phyloP scores from a whole-genome alignment of 2,888 invertebrate genomes.

The Taphrorychus bicolor region DNA sequence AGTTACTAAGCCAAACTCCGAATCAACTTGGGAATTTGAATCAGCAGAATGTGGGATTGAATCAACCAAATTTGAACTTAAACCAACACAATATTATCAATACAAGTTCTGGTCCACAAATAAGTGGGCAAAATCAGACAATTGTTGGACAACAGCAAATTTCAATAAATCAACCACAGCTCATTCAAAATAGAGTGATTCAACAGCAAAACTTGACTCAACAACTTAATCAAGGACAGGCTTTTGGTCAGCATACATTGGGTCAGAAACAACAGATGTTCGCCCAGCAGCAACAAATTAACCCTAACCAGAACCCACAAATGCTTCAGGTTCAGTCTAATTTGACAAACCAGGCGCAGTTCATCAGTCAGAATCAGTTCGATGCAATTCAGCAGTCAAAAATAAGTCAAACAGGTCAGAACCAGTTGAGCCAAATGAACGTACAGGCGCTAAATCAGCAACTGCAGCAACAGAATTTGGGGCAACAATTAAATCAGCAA shows the following conservation, averaged over 20 bases:
- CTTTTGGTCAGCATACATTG: slow-evolving; percentile 39
- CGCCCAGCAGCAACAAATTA: slow-evolving; percentile 42
- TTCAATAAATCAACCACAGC: slow-evolving; percentile 41
- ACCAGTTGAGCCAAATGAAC: slow-evolving; percentile 48
- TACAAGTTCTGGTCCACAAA: slow-evolving; percentile 13
- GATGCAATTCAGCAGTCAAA: slow-evolving; percentile 47
- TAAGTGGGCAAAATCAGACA: slow-evolving; percentile 59
- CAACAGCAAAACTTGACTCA: slow-evolving; percentile 47
- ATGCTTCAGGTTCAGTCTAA: slow-evolving; percentile 64
- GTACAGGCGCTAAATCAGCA: slow-evolving; percentile 47
- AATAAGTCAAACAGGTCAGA: slow-evolving; percentile 47
- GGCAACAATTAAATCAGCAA: slow-evolving; percentile 49
- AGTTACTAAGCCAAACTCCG: slow-evolving; percentile 45
- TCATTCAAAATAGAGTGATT: slow-evolving; percentile 30
- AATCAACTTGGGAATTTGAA: slow-evolving; percentile 18
- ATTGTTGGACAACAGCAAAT: slow-evolving; percentile 62
- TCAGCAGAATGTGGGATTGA: slow-evolving; percentile 40
- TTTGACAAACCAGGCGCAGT: slow-evolving; percentile 55
- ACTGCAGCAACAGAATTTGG: slow-evolving; percentile 46
- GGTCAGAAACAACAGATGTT: slow-evolving; percentile 45
- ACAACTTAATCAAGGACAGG: slow-evolving; percentile 47
- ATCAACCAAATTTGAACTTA: slow-evolving; percentile 63
- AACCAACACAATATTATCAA: slow-evolving; percentile 52
- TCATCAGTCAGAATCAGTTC: slow-evolving; percentile 58
- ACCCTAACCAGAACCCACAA: slow-evolving; percentile 57